Percentiles rank a stretch among this genome's conserved stretches.
These are phyloP conservation scores for Seriola dumerili DNA, from an alignment of 2,113 vertebrate species.

Conservation along the genomic window DNA sequence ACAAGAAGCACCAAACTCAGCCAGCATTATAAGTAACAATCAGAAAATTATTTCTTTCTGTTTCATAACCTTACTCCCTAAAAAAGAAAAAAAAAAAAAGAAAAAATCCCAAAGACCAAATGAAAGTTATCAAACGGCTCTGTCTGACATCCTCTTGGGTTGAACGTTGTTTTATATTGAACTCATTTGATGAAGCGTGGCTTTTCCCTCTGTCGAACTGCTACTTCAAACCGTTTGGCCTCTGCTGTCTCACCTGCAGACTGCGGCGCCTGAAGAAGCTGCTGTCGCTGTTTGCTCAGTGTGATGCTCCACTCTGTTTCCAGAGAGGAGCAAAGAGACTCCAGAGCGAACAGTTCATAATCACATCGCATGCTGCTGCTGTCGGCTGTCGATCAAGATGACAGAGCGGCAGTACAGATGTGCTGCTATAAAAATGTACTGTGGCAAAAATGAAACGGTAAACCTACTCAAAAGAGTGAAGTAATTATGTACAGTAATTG, in stretches of 20 bases:
- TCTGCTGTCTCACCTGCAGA: constrained; percentile 60
- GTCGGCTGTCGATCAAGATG: constrained; percentile 60
- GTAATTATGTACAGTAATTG: neutral
- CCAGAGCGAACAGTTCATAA: constrained; percentile 58
- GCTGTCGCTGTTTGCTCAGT: constrained; percentile 59
- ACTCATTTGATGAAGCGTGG: constrained; percentile 8
- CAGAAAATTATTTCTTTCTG: neutral
- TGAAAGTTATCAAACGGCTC: constrained; percentile 6
- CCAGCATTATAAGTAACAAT: neutral
- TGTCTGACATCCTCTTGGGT: neutral
- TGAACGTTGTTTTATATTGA: neutral
- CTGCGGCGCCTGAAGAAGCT: constrained; percentile 48
- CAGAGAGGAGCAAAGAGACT: constrained; percentile 65
- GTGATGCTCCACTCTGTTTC: constrained; percentile 56
- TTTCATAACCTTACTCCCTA: neutral
- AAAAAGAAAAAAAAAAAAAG: neutral
- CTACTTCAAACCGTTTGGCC: constrained; percentile 48
- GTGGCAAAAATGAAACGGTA: neutral
- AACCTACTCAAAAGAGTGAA: neutral
- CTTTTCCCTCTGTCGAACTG: constrained; percentile 1
- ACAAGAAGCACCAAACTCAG: neutral
- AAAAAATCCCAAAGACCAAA: neutral
- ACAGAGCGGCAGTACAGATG: constrained; percentile 25
- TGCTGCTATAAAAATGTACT: neutral
- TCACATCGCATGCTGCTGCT: constrained; percentile 49